These are phyloP conservation scores for Cyaniris semiargus DNA, from an alignment of 2,888 invertebrate species.

Conservation along the genomic window DNA sequence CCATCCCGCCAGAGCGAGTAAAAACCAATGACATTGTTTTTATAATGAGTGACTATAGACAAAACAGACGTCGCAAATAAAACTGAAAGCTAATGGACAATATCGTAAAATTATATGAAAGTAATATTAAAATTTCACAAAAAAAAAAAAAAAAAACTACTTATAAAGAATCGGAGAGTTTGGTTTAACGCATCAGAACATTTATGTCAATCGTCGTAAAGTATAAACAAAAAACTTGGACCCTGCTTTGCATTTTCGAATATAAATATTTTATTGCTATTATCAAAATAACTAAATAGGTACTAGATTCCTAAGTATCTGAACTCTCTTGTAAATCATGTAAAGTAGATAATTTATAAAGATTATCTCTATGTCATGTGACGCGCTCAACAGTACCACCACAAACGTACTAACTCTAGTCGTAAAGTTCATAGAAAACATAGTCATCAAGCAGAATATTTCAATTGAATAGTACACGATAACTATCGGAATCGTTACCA, in stretches of 20 bases:
- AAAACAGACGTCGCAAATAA: not conserved
- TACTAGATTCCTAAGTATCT: conserved; percentile 9
- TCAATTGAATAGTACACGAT: not conserved
- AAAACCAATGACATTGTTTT: not conserved
- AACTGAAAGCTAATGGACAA: not conserved
- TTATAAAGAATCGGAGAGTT: conserved; percentile 34
- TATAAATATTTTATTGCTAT: not conserved
- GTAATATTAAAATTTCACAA: not conserved
- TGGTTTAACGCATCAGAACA: conserved; percentile 35
- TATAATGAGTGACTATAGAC: not conserved
- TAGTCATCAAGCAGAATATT: not conserved
- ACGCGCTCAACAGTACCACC: no score
- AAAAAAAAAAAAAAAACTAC: conserved; percentile 2
- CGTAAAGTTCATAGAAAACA: no score
- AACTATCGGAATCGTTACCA: not conserved
- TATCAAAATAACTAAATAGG: not conserved
- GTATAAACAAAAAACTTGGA: not conserved
- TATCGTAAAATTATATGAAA: not conserved
- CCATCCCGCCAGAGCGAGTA: not conserved
- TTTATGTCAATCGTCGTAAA: conserved; percentile 34
- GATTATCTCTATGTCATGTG: conserved; percentile 4
- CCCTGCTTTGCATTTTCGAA: not conserved
- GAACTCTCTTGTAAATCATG: conserved; percentile 12
- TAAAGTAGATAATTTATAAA: conserved; percentile 10
- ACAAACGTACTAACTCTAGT: not conserved